A percentile compares a stretch with the other conserved stretches of the same genome.
phyloP scores from a whole-genome alignment of 2,113 vertebrate species.

The Etheostoma cragini region DNA sequence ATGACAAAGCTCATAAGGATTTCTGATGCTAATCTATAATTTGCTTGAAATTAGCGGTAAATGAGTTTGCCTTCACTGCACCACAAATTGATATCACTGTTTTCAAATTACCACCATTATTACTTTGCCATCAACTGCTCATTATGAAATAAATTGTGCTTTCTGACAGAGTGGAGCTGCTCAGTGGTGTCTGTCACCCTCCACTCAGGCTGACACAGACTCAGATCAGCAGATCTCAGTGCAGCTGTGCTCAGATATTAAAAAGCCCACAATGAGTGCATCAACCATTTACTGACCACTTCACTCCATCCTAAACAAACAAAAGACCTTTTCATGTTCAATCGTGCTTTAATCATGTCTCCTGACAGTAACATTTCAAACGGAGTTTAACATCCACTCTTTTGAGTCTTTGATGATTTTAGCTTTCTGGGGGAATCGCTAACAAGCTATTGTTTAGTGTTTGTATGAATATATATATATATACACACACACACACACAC shows the following conservation, averaged over 20 bases:
- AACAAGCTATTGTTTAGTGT: not conserved
- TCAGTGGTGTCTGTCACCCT: slow-evolving; percentile 18
- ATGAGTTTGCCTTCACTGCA: not conserved
- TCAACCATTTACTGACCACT: slow-evolving; percentile 32
- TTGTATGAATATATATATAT: not conserved
- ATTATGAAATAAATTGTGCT: slow-evolving; percentile 22
- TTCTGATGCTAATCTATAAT: not conserved
- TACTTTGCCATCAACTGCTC: slow-evolving; percentile 31
- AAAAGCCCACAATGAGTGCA: slow-evolving; percentile 6
- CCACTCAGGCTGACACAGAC: not conserved
- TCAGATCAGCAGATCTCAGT: not conserved
- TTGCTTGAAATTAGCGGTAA: slow-evolving; percentile 26
- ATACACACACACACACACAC: no score
- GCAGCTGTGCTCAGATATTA: slow-evolving; percentile 14
- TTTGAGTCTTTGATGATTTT: slow-evolving; percentile 1
- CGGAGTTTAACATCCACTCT: not conserved
- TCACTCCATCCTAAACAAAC: slow-evolving; percentile 22
- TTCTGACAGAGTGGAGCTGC: slow-evolving; percentile 14
- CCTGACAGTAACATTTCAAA: slow-evolving; percentile 8
- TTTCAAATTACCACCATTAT: slow-evolving; percentile 22
- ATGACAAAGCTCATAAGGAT: slow-evolving; percentile 3
- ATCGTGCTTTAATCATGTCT: slow-evolving; percentile 4
- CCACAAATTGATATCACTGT: slow-evolving; percentile 15
- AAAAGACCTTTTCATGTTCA: not conserved
- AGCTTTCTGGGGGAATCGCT: not conserved